Evolutionary conservation across 1,140 invertebrate genomes (phyloP), one percentile per base, ranked within the genome.

Genomic region (Drosophila parabipectinata): DNA sequence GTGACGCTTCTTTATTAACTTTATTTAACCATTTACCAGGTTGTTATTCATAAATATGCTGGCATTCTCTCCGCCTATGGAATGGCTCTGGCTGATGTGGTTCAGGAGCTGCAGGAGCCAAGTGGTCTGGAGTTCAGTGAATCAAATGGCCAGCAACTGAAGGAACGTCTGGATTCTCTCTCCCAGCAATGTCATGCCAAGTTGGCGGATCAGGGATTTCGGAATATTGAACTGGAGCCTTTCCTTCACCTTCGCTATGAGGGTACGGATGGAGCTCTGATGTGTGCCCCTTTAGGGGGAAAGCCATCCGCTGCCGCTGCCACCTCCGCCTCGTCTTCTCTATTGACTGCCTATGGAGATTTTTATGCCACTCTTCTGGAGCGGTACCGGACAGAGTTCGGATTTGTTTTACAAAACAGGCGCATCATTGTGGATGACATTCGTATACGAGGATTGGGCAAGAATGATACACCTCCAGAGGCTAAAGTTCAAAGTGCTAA

Each of bases 31-130:
- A 15, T 15, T 15, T 15, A 15, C 15, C 15, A 90, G 85, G 89
- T 91, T 24, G 95, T 97, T 72, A 94, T 99, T 55, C 98, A 99
- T 91, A 98, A 97, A 92, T 99, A 99, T 93, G 97, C 98, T 15
- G 98, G 94, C 92, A 99, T 99, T 72, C 93, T 99, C 8, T 99
- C 98, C 6, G 99, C 99, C 0, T 99, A 98, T 93, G 99, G 99
- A 41, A 98, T 99, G 95, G 98, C 98, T 1, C 92, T 99, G 61
- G 99, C 99, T 6, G 98, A 99, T 94, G 98, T 99, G 39, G 98
- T 99, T 0, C 95, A 98, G 81, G 99, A 99, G 92, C 93, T 94
- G 4, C 98, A 99, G 93, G 96, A 97, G 91, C 97, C 98, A 0
- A 96, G 95, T 92, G 96, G 96, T 0, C 93, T 95, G 77, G 92